Conservation (phyloP, 2,113 vertebrate species). For the Isichthys henryi region DNA sequence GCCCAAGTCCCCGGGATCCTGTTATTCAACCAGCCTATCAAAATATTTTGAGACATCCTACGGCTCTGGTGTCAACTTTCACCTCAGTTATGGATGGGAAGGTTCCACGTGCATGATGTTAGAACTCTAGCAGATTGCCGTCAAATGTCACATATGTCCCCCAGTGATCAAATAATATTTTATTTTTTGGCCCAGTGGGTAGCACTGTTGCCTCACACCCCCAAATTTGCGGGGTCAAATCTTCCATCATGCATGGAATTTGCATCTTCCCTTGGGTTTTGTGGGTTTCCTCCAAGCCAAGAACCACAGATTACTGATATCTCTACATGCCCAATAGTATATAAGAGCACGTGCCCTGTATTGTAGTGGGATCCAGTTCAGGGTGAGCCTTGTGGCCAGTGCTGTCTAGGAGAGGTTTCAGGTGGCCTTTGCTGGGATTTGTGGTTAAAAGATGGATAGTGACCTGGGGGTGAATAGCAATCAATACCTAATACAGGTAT, state of each 20-base stretch:
- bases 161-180: not conserved
- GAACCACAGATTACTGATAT: not conserved
- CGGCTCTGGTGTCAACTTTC: slow-evolving; percentile 1
- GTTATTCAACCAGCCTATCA: slow-evolving; percentile 16
- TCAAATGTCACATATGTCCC: not conserved
- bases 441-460: not conserved
- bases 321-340: not conserved
- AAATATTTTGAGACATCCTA: slow-evolving; percentile 17
- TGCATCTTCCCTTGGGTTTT: not conserved
- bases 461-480: not conserved
- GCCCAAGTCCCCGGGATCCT: not conserved
- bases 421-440: not conserved
- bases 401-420: not conserved
- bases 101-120: not conserved
- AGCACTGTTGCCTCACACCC: not conserved
- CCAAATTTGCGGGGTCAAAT: not conserved
- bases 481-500: not conserved
- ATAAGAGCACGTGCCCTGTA: not conserved
- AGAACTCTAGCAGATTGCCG: not conserved
- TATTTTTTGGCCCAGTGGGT: not conserved
- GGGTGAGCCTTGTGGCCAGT: not conserved
- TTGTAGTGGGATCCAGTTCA: not conserved
- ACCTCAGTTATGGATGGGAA: not conserved
- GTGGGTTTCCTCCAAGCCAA: not conserved
- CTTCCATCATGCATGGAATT: not conserved